Base-by-base conservation (phyloP, 2,113 vertebrate genomes). In the Pygoscelis antarcticus region DNA sequence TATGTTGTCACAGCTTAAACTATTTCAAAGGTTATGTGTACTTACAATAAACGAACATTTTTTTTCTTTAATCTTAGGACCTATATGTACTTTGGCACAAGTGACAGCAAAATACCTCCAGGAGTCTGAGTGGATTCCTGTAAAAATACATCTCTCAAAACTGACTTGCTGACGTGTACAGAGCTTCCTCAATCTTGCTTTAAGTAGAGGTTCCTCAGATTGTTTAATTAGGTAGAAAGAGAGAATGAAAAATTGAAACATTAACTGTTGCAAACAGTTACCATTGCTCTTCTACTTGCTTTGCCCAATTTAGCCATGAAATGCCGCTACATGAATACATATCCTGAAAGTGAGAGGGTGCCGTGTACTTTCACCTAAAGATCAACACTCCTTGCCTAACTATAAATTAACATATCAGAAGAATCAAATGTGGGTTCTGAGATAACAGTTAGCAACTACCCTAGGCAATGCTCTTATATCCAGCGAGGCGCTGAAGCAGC, bases 51-150 rank as follows among this genome's bases (percentile, higher is more conserved):
- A 93, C 44, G 42, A 79, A 90, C 52, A 44, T 87, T 75, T 91
- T 96, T 96, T 58, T 70, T n/a, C 87, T 96, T 95, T 96, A 82
- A 89, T 96, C 90, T 95, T 84, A 60, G 14, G 61, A 87, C 18
- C 25, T 89, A 19, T 66, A 79, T 75, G 61, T 76, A 92, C 69
- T 95, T 93, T 92, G 94, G 86, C 88, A 89, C 30, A 68, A 75
- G n/a, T 9, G 38, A 85, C 3, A 81, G 38, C 44, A 90, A 95
- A 95, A 91, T 46, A 89, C 16, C 44, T 92, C 55, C 80, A 93
- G 74, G 65, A 90, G 40, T 51, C 58, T 89, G 47, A 90, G 54
- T 8, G 27, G 51, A 92, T 90, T 94, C 76, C 72, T 78, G 47
- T 75, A 93, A 90, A 96, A 95, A 88, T 55, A 88, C 21, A 29